Evolutionary conservation across 2,113 vertebrate genomes (phyloP).

Genomic region (Columba livia): DNA sequence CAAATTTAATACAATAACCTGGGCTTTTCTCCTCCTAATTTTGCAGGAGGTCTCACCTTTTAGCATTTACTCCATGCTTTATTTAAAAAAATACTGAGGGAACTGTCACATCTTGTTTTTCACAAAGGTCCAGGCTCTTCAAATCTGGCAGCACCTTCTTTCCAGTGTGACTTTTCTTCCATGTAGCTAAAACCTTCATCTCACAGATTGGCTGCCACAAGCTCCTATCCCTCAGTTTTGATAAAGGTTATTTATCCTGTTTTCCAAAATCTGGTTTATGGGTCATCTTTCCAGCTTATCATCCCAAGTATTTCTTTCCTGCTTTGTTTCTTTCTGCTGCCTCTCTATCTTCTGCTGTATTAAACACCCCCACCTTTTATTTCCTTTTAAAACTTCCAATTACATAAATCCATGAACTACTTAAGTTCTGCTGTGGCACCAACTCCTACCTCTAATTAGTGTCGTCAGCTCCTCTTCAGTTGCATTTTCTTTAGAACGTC

Average conservation of each 20-base stretch:
- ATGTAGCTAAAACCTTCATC: not conserved
- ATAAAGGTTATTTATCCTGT: not conserved
- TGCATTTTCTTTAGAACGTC: not conserved
- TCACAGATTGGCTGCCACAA: not conserved
- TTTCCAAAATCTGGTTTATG: not conserved
- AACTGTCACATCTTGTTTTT: not conserved
- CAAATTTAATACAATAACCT: not conserved
- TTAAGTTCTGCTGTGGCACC: not conserved
- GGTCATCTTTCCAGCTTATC: not conserved
- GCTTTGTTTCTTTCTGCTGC: not conserved
- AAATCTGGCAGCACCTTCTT: not conserved
- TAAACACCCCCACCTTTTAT: not conserved
- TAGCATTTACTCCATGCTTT: not conserved
- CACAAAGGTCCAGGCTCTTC: not conserved
- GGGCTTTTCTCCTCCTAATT: not conserved
- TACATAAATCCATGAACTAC: not conserved
- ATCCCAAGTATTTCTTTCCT: not conserved
- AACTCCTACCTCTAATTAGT: constrained; percentile 16
- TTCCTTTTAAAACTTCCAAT: constrained; percentile 2
- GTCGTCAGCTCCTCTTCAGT: not conserved
- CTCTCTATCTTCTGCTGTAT: not conserved
- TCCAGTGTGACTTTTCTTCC: not conserved
- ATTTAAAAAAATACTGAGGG: not conserved
- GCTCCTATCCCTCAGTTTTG: not conserved
- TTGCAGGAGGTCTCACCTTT: not conserved